Evolutionary conservation across 2,888 invertebrate species (phyloP).

Genomic region (Embidobia sp.): DNA sequence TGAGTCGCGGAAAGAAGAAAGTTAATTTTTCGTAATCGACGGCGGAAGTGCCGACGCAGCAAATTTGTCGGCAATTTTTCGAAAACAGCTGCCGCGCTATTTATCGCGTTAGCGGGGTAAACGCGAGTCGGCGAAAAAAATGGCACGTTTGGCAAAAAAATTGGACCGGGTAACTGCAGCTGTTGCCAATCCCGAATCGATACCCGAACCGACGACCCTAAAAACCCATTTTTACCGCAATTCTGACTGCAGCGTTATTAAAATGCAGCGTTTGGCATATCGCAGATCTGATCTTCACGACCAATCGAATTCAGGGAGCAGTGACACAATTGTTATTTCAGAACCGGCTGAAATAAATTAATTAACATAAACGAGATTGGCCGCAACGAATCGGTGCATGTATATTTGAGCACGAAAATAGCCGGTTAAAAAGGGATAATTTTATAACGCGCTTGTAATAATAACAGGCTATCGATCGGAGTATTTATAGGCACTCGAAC

Average conservation of each 20-base stretch:
- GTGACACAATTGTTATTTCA: slow-evolving; percentile 21
- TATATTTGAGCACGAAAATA: slow-evolving; percentile 6
- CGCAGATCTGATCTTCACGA: slow-evolving; percentile 18
- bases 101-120: slow-evolving; percentile 2
- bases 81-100: slow-evolving; percentile 16
- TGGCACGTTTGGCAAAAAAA: slow-evolving; percentile 9
- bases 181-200: slow-evolving; percentile 39
- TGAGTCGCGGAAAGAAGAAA: neutral
- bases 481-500: slow-evolving; percentile 27
- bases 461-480: slow-evolving; percentile 36
- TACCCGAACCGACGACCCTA: slow-evolving; percentile 6
- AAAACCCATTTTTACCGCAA: slow-evolving; percentile 36
- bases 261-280: slow-evolving; percentile 10
- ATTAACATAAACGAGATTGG: slow-evolving; percentile 20
- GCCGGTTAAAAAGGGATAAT: slow-evolving; percentile 17
- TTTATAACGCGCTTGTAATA: slow-evolving; percentile 23
- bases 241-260: slow-evolving; percentile 16
- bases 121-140: slow-evolving; percentile 5
- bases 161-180: slow-evolving; percentile 11
- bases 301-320: slow-evolving; percentile 1
- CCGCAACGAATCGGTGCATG: neutral
- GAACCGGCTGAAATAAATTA: slow-evolving; percentile 9
- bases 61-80: neutral
- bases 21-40: neutral
- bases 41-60: neutral